Conservation (phyloP, 2,797 vertebrate species). For the Enteromius treurensis region DNA sequence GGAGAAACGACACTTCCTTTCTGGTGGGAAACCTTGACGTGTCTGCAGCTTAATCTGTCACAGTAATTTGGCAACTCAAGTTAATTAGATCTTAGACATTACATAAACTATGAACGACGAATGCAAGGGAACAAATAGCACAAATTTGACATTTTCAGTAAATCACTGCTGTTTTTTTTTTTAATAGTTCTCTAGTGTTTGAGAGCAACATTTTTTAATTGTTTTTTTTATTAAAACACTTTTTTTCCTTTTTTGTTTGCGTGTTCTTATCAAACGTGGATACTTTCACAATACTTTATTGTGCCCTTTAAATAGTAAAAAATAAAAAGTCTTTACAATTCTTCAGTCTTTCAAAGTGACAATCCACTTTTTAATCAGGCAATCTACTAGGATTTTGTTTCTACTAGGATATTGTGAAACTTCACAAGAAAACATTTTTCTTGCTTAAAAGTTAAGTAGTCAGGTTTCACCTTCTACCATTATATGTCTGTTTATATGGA, state of each 20-base stretch:
- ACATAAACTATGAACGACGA: neutral
- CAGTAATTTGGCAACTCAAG: neutral
- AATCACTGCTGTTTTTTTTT: neutral
- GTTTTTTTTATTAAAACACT: too few species aligned
- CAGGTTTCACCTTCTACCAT: neutral
- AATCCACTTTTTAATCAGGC: neutral
- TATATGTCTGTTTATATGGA: neutral
- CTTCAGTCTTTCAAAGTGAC: neutral
- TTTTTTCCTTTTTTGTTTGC: neutral
- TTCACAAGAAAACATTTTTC: neutral
- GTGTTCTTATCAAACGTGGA: neutral
- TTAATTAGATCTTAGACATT: neutral
- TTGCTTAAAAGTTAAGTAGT: neutral
- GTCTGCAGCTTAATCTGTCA: neutral
- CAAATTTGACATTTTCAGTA: neutral
- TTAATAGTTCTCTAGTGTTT: neutral
- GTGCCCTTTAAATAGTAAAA: neutral
- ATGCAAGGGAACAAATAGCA: neutral
- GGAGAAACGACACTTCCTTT: neutral
- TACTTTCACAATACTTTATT: too few species aligned
- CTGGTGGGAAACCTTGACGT: slow-evolving; percentile 1
- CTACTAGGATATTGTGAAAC: neutral
- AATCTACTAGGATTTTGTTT: neutral
- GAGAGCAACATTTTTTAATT: neutral
- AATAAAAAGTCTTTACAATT: neutral